These are phyloP conservation scores for Kradibia gibbosae DNA, from an alignment of 1,140 invertebrate species.

Conservation along the genomic window DNA sequence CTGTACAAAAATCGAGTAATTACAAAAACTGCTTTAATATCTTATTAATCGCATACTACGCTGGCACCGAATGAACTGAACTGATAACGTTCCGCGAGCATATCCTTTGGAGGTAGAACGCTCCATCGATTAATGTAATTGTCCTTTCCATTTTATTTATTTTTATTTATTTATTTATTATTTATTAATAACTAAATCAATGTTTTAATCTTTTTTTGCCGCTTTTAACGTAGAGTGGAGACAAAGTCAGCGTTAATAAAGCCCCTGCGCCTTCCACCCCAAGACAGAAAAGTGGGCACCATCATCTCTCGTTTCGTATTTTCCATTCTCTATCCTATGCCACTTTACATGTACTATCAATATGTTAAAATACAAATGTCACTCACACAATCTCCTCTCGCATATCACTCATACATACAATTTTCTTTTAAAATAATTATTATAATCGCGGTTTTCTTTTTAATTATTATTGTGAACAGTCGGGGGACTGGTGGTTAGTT, in stretches of 20 bases:
- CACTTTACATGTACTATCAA: slow-evolving; percentile 73
- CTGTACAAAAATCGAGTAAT: slow-evolving; percentile 54
- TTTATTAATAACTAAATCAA: slow-evolving; percentile 52
- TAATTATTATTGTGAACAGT: slow-evolving; percentile 71
- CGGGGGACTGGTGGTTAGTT: slow-evolving; percentile 68
- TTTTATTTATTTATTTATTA: slow-evolving; percentile 31
- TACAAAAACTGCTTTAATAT: slow-evolving; percentile 52
- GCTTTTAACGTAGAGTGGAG: slow-evolving; percentile 56
- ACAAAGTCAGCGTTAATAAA: slow-evolving; percentile 63
- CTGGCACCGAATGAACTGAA: slow-evolving; percentile 64
- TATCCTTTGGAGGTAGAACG: slow-evolving; percentile 45
- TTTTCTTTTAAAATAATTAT: slow-evolving; percentile 71
- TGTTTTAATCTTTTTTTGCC: slow-evolving; percentile 49
- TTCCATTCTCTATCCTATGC: slow-evolving; percentile 66
- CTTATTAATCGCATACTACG: slow-evolving; percentile 51
- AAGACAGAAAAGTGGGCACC: slow-evolving; percentile 58
- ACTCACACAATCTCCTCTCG: slow-evolving; percentile 68
- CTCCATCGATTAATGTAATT: slow-evolving; percentile 45
- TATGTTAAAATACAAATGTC: slow-evolving; percentile 75
- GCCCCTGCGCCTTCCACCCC: slow-evolving; percentile 62
- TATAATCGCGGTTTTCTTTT: slow-evolving; percentile 65
- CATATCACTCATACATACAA: slow-evolving; percentile 68
- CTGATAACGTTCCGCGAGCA: slow-evolving; percentile 57
- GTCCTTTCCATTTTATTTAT: slow-evolving; percentile 45
- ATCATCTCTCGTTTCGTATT: slow-evolving; percentile 52